Base-by-base conservation (phyloP, 1,140 invertebrate species). In the Ceratosolen solmsi region DNA sequence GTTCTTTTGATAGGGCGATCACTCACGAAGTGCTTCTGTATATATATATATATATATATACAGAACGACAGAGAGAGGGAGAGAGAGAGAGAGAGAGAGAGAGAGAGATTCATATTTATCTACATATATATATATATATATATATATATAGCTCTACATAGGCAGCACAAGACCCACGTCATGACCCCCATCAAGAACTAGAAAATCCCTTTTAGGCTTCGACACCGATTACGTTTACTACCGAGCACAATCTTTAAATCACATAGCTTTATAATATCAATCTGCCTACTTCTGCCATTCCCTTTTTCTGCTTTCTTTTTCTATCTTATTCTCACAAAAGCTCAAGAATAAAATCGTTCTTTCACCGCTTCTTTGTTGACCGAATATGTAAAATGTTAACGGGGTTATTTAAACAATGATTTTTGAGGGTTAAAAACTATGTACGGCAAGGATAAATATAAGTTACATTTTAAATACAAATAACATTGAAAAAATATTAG, bases 331-430 rank as follows among this genome's bases (percentile, higher is more conserved):
- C 20, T 56, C 3, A 22, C 20, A 46, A 11, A 33, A 27, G 22
- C 15, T 79, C 33, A 27, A 79, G 25, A n/a, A 70, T 79, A 20
- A 5, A 68, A 56, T 63, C 41, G 20, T 20, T 54, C 38, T 33
- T 78, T 25, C 27, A 27, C 5, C 38, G 51, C 56, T 79, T 17
- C 13, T 33, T 77, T 78, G 17, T 79, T 11, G 33, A 25, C 33
- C 13, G 9, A 17, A 25, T 36, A 58, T 38, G 25, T 13, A 4
- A 54, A n/a, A n/a, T n/a, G n/a, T 13, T 13, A 8, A 36, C 38
- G 33, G 70, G 30, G 33, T 54, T 11, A 68, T 78, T 78, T 70
- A 70, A 49, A 70, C 49, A 15, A 38, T 58, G 30, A 79, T 71
- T 71, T 46, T 25, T 22, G 8, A 27, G 25, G 22, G 25, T 33